Evolutionary conservation across 2,888 invertebrate genomes (phyloP), one percentile per base, ranked within the genome.

Genomic region (Schizotus pectinicornis): DNA sequence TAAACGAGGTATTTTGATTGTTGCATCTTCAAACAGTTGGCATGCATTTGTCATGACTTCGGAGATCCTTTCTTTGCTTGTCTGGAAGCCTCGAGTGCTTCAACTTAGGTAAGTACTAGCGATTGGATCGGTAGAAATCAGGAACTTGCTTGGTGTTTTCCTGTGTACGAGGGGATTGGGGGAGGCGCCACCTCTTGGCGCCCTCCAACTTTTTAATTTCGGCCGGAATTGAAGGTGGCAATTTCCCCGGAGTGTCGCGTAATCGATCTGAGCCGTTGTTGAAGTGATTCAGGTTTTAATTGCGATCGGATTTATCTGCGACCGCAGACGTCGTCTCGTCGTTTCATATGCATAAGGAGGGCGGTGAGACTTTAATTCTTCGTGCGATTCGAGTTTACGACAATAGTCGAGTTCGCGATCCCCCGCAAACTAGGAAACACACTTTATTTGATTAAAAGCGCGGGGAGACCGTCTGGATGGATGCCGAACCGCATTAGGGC

Each of bases 401-500:
- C 54, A 48, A 48, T 48, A 43, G 49, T 39, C 30, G 48, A 47
- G 55, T 48, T 22, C 5, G 22, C 55, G 45, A 52, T 45, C 59
- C 61, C 63, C 55, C 61, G 55, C 63, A 67, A 68, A 70, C 70
- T 63, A 64, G 68, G 64, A 69, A 71, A 71, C 57, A 62, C 67
- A 68, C 71, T 70, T 70, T 65, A 69, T 69, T 71, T 71, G 70
- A 71, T 70, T 71, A 70, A 69, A 69, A 56, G 65, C 61, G 63
- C 47, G 67, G 56, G n/a, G n/a, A n/a, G n/a, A n/a, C 62, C 59
- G 60, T 22, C 22, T 22, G 49, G 57, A 59, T 62, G 35, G 58
- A 45, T 58, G 22, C 22, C 22, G 37, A 52, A 56, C 61, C 64
- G 65, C 66, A 65, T 65, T 63, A 63, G 54, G 31, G 47, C 61